Evolutionary conservation across 2,113 vertebrate genomes (phyloP), one percentile per base, ranked within the genome.

Genomic region (Patagioenas fasciata): DNA sequence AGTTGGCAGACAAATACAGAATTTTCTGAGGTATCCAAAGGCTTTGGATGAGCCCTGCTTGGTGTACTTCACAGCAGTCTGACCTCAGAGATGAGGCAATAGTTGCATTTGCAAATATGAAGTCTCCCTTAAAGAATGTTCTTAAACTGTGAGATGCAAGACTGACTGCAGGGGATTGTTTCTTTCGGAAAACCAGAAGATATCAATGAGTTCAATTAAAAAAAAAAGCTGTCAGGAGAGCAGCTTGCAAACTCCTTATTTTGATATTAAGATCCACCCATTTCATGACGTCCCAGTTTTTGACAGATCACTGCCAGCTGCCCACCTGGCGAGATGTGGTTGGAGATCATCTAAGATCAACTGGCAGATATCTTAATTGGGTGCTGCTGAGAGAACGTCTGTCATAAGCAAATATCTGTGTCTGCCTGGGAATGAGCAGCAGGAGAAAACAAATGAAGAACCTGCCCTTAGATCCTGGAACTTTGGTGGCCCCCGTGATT

Each of bases 231-330:
- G 40, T 53, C 61, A 86, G 69, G 38, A 89, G 11, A 94, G 88
- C 77, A 93, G 77, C 86, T 88, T 92, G 89, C 69, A 56, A 92
- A 73, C 70, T 86, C 89, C 89, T 88, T 72, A 50, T 61, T 93
- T 74, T 78, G 83, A 71, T 89, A 92, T 26, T 82, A 86, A 89
- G 80, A 84, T 74, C 69, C 56, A 80, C n/a, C 51, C 69, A 86
- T 78, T 80, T 90, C 42, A 54, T 16, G 24, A 69, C 34, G n/a
- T 74, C 65, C 36, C 72, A 42, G 67, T 66, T 93, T 94, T 78
- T 80, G 83, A 92, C 25, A 93, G 92, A 88, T 92, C 83, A 86
- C 72, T 92, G 75, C 92, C 90, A 94, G 85, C 60, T 90, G 85
- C 85, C 80, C 92, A 92, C 88, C 91, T 93, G 92, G 90, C 2